Evolutionary conservation across 2,113 vertebrate species (phyloP).

Genomic region (Sphyrna mokarran): DNA sequence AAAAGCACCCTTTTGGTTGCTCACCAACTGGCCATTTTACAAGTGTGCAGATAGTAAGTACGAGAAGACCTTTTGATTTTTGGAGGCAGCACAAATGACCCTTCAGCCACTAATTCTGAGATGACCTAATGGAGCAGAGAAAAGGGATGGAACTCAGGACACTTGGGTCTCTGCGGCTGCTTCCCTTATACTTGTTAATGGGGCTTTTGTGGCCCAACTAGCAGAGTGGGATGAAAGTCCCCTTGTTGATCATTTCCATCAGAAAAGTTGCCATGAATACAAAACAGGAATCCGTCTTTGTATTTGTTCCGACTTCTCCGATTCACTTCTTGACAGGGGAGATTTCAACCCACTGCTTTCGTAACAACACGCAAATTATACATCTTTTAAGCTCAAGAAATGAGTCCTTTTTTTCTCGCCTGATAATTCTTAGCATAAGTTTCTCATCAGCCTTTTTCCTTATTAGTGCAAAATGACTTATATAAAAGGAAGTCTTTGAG

Average conservation of each 20-base stretch:
- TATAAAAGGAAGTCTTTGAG: constrained; percentile 32
- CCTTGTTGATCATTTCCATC: not conserved
- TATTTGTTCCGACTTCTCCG: not conserved
- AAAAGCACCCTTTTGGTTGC: not conserved
- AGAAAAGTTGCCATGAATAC: not conserved
- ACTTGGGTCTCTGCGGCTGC: not conserved
- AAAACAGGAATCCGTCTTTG: not conserved
- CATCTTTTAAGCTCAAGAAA: constrained; percentile 17
- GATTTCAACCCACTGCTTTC: not conserved
- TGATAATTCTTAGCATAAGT: constrained; percentile 33
- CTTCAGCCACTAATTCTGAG: not conserved
- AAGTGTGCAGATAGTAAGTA: not conserved
- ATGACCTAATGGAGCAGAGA: not conserved
- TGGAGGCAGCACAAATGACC: not conserved
- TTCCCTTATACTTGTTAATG: not conserved
- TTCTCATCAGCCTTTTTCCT: constrained; percentile 29
- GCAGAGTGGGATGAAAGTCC: not conserved
- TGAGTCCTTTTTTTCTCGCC: not conserved
- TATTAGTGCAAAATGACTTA: constrained; percentile 32
- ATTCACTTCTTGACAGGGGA: not conserved
- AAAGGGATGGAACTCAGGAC: not conserved
- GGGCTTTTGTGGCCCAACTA: not conserved
- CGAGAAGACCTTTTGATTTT: not conserved
- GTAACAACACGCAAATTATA: not conserved
- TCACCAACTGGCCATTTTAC: not conserved